Evolutionary conservation across 2,888 invertebrate genomes (phyloP), one percentile per base, ranked within the genome.

Genomic region (Conchocele bisecta): DNA sequence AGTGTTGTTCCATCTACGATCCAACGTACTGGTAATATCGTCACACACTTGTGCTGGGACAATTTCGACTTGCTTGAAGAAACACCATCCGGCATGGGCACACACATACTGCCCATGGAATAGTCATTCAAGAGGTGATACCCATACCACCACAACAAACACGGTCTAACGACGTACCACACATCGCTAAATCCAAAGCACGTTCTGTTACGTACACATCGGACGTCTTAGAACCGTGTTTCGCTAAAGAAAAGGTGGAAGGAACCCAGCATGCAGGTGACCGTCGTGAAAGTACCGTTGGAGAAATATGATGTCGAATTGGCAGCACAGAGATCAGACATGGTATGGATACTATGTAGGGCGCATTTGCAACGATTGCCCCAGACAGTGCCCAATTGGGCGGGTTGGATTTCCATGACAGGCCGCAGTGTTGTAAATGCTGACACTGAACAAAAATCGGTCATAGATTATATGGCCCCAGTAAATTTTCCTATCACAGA

Each of bases 31-130:
- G n/a, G n/a, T n/a, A 79, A 79, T 24, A 11, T 39, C 1, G 54
- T 73, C 1, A 44, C 54, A 11, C 73, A 79, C 37, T 48, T 65
- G 5, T 73, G 61, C n/a, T 78, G 68, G 71, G 78, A 71, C 51
- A 72, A 79, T 20, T 72, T 73, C 58, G 79, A 75, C 29, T 20
- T 72, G 24, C 65, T 61, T 59, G 72, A 78, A 31, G 71, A 75
- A 24, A 69, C 60, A 1, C 63, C 67, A 22, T 67, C 69, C 22
- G 72, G 66, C 4, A 11, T 57, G 37, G 77, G 57, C 2, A 78
- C 74, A 78, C 54, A 3, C 59, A 75, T 20, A 46, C 72, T 0
- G 44, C 75, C 22, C 75, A 75, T 41, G 69, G 71, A 3, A 70
- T 77, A 13, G 61, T 68, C n/a, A 60, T 74, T 7, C 71, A 78